These are phyloP conservation scores for Chaetorhynchus papuensis DNA, from an alignment of 2,113 vertebrate species.

Conservation along the genomic window DNA sequence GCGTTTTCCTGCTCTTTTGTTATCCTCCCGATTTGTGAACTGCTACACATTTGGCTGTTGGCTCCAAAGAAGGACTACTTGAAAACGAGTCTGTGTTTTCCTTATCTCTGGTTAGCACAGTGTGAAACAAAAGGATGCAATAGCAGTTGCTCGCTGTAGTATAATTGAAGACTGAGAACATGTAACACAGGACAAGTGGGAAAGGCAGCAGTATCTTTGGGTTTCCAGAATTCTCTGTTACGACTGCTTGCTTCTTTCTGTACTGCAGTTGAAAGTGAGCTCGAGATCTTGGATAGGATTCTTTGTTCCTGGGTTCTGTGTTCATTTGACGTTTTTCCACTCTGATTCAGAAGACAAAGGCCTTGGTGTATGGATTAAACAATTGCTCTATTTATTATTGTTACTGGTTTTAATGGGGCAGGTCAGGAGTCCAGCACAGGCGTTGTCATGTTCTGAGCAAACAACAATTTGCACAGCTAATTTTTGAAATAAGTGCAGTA, in stretches of 20 bases:
- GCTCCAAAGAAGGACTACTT: neutral
- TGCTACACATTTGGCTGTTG: neutral
- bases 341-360: conserved; percentile 57
- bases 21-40: neutral
- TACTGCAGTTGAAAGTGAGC: neutral
- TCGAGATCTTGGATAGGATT: conserved; percentile 17
- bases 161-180: neutral
- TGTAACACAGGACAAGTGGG: neutral
- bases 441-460: neutral
- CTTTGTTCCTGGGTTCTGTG: conserved; percentile 40
- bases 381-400: conserved; percentile 32
- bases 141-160: neutral
- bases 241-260: neutral
- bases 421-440: neutral
- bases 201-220: neutral
- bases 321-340: conserved; percentile 38
- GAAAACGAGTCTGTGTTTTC: neutral
- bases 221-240: neutral
- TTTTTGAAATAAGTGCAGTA: neutral
- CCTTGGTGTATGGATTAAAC: conserved; percentile 12
- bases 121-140: neutral
- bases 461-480: neutral
- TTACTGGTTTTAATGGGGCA: neutral
- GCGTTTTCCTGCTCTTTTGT: neutral
- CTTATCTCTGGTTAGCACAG: neutral